Conservation (phyloP, 2,888 invertebrate species). For the Leptinotarsa peninsularis region DNA sequence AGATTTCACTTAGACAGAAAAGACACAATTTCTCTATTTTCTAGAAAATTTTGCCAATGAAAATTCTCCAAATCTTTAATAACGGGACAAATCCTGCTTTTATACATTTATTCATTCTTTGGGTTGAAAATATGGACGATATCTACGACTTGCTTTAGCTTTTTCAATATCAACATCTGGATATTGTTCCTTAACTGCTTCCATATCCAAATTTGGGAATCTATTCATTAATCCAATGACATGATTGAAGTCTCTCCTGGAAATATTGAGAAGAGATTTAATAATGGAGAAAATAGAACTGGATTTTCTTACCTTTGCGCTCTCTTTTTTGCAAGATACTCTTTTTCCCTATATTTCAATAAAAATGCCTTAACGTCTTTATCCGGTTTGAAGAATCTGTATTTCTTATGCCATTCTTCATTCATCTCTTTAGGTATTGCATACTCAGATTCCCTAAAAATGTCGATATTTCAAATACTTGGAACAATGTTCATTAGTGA, state of each 20-base stretch:
- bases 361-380: constrained; percentile 75
- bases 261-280: constrained; percentile 47
- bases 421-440: constrained; percentile 77
- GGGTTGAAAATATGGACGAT: constrained; percentile 58
- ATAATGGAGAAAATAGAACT: background rate
- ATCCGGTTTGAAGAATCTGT: constrained; percentile 69
- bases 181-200: constrained; percentile 77
- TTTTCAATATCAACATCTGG: constrained; percentile 82
- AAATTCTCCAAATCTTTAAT: background rate
- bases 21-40: too few species aligned
- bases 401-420: constrained; percentile 72
- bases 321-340: constrained; percentile 71
- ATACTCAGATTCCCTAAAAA: constrained; percentile 71
- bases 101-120: constrained; percentile 42
- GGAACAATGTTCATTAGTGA: too few species aligned
- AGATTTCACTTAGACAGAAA: too few species aligned
- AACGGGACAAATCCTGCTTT: background rate
- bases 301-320: constrained; percentile 67
- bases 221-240: constrained; percentile 77
- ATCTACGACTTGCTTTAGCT: constrained; percentile 70
- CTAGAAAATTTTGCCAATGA: background rate
- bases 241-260: constrained; percentile 73
- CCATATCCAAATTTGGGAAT: constrained; percentile 82
- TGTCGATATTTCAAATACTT: background rate
- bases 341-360: constrained; percentile 75